These are phyloP conservation scores for Liopterus haemorrhoidalis DNA, from an alignment of 2,888 invertebrate species.

Conservation along the genomic window DNA sequence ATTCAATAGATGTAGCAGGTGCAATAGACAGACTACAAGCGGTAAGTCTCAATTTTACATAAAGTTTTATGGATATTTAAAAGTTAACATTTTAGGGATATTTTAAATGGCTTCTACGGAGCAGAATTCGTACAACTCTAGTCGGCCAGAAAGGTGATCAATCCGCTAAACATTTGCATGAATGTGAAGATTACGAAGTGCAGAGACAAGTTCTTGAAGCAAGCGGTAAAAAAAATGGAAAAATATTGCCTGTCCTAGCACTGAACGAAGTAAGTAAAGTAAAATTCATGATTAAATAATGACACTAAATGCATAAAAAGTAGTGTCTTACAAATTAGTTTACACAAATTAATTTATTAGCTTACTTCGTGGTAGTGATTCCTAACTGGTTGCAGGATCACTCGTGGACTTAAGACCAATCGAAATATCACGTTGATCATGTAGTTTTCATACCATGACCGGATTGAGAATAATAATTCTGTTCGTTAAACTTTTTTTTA, in stretches of 20 bases:
- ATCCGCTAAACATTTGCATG: constrained; percentile 49
- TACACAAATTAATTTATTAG: too few species aligned
- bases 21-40: constrained; percentile 71
- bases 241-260: constrained; percentile 80
- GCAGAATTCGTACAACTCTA: constrained; percentile 82
- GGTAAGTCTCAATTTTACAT: constrained; percentile 57
- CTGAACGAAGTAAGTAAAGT: constrained; percentile 78
- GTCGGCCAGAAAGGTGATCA: constrained; percentile 54
- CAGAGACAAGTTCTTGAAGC: constrained; percentile 22
- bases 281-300: too few species aligned
- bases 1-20: constrained; percentile 70
- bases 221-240: constrained; percentile 34
- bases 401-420: too few species aligned
- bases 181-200: constrained; percentile 34
- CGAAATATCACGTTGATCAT: too few species aligned
- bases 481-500: too few species aligned
- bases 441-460: too few species aligned
- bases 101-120: constrained; percentile 81
- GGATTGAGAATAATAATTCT: too few species aligned
- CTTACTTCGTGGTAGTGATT: too few species aligned
- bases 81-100: constrained; percentile 58
- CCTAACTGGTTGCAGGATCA: too few species aligned
- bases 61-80: too few species aligned
- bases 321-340: too few species aligned
- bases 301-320: too few species aligned